Conservation (phyloP, 2,888 invertebrate genomes). For the Cheilosia vulpina region DNA sequence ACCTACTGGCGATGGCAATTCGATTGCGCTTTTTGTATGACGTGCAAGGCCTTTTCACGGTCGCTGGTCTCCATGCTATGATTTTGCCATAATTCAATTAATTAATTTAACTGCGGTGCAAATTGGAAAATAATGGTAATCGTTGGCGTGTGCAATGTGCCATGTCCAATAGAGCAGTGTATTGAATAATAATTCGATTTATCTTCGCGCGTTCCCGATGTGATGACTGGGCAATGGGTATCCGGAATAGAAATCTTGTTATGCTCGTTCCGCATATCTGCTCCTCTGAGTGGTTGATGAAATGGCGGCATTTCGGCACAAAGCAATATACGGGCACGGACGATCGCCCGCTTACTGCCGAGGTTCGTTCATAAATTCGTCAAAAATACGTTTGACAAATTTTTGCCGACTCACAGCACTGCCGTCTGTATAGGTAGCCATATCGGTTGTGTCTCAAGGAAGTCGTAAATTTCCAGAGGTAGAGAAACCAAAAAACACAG, state of each 20-base stretch:
- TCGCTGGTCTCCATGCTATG: slow-evolving; percentile 32
- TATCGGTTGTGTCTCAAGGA: slow-evolving; percentile 45
- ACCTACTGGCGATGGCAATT: not conserved
- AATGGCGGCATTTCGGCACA: slow-evolving; percentile 46
- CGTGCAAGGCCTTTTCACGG: slow-evolving; percentile 54
- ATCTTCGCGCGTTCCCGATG: slow-evolving; percentile 9
- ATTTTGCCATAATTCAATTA: slow-evolving; percentile 66
- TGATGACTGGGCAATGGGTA: slow-evolving; percentile 43
- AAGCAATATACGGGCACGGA: slow-evolving; percentile 16
- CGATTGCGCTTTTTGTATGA: slow-evolving; percentile 11
- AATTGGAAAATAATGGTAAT: slow-evolving; percentile 70
- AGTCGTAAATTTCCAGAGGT: slow-evolving; percentile 55
- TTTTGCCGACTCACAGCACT: slow-evolving; percentile 54
- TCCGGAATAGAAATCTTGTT: slow-evolving; percentile 43
- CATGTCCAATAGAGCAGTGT: slow-evolving; percentile 38
- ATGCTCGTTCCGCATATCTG: slow-evolving; percentile 34
- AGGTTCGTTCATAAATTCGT: slow-evolving; percentile 74
- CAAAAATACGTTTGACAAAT: slow-evolving; percentile 75
- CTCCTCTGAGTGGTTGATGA: slow-evolving; percentile 11
- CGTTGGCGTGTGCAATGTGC: slow-evolving; percentile 51
- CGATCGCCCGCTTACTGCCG: not conserved
- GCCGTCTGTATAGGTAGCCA: slow-evolving; percentile 11
- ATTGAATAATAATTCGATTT: slow-evolving; percentile 52
- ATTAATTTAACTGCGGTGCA: slow-evolving; percentile 65
- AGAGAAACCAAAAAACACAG: not conserved